phyloP scores from a whole-genome alignment of 2,888 invertebrate genomes.

The Leptinotarsa rubiginosa region DNA sequence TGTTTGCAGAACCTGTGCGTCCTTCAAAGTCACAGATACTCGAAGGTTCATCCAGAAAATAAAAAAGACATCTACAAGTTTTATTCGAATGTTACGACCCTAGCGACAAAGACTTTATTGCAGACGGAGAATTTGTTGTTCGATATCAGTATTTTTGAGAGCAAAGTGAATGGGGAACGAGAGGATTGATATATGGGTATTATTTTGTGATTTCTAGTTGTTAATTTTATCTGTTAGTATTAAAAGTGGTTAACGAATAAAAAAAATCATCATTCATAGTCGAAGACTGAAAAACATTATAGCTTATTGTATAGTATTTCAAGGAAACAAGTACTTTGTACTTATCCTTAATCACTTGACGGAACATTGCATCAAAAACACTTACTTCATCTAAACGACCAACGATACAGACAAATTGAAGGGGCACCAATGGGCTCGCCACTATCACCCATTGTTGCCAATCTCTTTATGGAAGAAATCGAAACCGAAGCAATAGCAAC shows the following conservation, averaged over 20 bases:
- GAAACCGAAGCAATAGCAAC: too few relatives aligned
- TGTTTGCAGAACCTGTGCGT: slow-evolving; percentile 45
- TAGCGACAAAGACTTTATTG: slow-evolving; percentile 39
- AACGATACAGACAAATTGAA: too few relatives aligned
- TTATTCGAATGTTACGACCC: slow-evolving; percentile 41
- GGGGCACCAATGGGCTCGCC: too few relatives aligned
- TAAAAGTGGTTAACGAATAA: not conserved
- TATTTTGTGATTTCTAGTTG: slow-evolving; percentile 16
- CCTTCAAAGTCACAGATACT: slow-evolving; percentile 39
- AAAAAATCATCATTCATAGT: not conserved
- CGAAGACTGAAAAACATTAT: too few relatives aligned
- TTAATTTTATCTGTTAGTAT: slow-evolving; percentile 9
- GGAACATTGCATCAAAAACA: too few relatives aligned
- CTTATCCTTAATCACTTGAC: too few relatives aligned
- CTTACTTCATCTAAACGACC: too few relatives aligned
- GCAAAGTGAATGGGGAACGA: slow-evolving; percentile 26
- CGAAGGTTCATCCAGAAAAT: slow-evolving; percentile 37
- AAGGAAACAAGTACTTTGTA: too few relatives aligned
- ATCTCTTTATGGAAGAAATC: too few relatives aligned
- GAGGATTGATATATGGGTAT: slow-evolving; percentile 24
- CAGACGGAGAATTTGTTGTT: slow-evolving; percentile 42
- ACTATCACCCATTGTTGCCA: too few relatives aligned
- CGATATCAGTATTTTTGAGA: slow-evolving; percentile 35
- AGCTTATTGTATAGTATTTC: too few relatives aligned
- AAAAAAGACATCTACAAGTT: slow-evolving; percentile 41